Percentiles rank a stretch among this genome's conserved stretches.
phyloP scores from a whole-genome alignment of 2,113 vertebrate genomes.

The Colius striatus region DNA sequence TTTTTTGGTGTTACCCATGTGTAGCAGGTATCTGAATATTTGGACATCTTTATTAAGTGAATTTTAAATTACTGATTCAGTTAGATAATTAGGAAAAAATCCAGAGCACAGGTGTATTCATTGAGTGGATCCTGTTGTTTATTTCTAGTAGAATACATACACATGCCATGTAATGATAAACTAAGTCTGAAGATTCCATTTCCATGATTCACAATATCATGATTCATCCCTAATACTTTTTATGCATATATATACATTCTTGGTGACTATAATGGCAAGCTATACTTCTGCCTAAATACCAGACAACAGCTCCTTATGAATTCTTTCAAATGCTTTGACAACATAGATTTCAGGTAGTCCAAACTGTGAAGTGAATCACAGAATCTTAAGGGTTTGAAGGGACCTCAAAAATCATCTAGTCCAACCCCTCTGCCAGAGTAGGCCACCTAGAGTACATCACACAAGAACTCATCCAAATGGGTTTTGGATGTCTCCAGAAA shows the following conservation, averaged over 20 bases:
- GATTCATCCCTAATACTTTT: neutral
- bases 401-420: no score
- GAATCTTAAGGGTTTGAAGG: no score
- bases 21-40: conserved; percentile 52
- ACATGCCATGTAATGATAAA: neutral
- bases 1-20: conserved; percentile 15
- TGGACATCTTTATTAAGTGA: conserved; percentile 37
- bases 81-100: conserved; percentile 42
- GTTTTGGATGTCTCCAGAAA: no score
- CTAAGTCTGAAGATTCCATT: neutral
- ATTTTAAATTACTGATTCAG: conserved; percentile 19
- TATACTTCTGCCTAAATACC: neutral
- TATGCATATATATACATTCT: neutral
- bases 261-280: neutral
- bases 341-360: neutral
- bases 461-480: no score
- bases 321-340: neutral
- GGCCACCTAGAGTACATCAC: no score
- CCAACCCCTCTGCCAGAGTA: no score
- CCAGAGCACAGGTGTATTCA: neutral
- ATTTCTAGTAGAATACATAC: neutral
- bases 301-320: neutral
- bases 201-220: neutral
- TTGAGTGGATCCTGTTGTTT: neutral
- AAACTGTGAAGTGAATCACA: neutral